Percentiles rank a stretch among this genome's conserved stretches.
phyloP scores from a whole-genome alignment of 2,113 vertebrate genomes.

The Lasiurus borealis region DNA sequence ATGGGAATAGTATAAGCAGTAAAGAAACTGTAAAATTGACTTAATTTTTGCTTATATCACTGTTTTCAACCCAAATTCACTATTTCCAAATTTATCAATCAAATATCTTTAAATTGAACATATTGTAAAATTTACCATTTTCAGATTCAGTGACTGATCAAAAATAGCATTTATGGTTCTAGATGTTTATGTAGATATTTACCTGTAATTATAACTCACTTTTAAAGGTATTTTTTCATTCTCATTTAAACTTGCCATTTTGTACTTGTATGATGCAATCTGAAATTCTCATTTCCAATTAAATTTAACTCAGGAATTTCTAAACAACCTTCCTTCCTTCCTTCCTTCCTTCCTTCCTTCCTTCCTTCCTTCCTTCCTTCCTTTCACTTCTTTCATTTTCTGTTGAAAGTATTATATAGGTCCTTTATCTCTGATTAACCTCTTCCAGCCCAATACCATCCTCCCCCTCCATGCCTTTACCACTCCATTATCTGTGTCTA shows the following conservation, averaged over 20 bases:
- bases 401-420: too few relatives aligned
- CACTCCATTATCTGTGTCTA: too few relatives aligned
- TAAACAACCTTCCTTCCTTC: not conserved
- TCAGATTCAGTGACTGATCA: not conserved
- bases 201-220: not conserved
- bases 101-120: not conserved
- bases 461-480: too few relatives aligned
- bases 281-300: not conserved
- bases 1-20: constrained; percentile 64
- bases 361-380: too few relatives aligned
- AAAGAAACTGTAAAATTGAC: constrained; percentile 66
- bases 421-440: too few relatives aligned
- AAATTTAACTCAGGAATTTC: not conserved
- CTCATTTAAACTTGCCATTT: not conserved
- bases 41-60: constrained; percentile 17
- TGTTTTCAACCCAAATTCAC: not conserved
- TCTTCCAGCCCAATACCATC: too few relatives aligned
- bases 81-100: not conserved
- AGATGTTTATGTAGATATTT: not conserved
- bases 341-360: too few relatives aligned
- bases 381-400: too few relatives aligned
- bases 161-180: not conserved
- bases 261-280: not conserved
- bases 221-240: not conserved
- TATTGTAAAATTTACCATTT: not conserved